These are phyloP conservation scores for Catamblyrhynchus diadema DNA, from an alignment of 2,797 vertebrate genomes.

Conservation along the genomic window DNA sequence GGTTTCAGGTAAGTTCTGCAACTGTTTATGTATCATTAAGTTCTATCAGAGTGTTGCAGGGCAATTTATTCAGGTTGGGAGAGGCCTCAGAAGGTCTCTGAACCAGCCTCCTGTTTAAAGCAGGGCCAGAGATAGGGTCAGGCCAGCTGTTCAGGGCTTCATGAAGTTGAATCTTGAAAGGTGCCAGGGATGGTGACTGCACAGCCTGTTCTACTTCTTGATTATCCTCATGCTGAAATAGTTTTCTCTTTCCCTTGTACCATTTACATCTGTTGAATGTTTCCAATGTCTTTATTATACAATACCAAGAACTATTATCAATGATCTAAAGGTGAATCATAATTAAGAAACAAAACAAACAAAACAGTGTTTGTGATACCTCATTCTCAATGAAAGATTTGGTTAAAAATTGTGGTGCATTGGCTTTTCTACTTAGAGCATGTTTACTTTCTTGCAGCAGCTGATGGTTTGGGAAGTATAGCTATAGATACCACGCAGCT, in stretches of 20 bases:
- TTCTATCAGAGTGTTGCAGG: neutral
- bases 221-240: neutral
- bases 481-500: conserved; percentile 86
- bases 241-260: neutral
- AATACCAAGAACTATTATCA: neutral
- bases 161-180: neutral
- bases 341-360: neutral
- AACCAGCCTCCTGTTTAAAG: neutral
- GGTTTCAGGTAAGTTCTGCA: neutral
- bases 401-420: neutral
- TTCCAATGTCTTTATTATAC: neutral
- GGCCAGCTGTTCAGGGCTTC: neutral
- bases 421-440: neutral
- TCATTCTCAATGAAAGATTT: neutral
- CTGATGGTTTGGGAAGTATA: conserved; percentile 86
- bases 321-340: neutral
- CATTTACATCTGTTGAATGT: neutral
- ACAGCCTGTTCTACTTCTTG: neutral
- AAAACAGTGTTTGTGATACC: neutral
- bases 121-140: neutral
- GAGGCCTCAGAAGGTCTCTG: neutral
- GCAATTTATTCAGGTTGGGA: neutral
- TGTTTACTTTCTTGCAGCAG: conserved; percentile 74
- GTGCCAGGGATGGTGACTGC: neutral
- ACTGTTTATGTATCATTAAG: neutral